Conservation (phyloP, 2,113 vertebrate genomes). For the Megalops atlanticus region DNA sequence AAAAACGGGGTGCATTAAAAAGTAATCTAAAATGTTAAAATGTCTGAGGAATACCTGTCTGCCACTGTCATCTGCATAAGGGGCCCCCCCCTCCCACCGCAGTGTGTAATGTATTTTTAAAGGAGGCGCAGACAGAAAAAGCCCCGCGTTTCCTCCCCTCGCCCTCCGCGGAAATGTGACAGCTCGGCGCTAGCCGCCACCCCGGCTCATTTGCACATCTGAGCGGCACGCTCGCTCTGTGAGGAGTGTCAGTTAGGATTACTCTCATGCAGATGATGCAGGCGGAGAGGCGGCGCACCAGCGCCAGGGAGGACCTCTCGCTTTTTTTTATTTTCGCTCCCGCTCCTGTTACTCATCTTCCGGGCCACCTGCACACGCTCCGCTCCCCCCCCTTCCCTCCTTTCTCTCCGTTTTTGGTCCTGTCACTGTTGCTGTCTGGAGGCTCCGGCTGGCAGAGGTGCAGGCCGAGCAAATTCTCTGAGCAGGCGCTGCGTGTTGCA, state of each 20-base stretch:
- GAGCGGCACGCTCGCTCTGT: constrained; percentile 3
- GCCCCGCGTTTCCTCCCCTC: neutral
- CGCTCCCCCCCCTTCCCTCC: too few species aligned
- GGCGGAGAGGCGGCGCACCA: neutral
- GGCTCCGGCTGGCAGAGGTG: too few species aligned
- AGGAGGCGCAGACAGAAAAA: constrained; percentile 20
- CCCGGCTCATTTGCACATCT: constrained; percentile 34
- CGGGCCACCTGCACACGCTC: neutral
- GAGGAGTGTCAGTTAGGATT: constrained; percentile 31
- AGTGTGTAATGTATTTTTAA: constrained; percentile 37
- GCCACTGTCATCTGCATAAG: neutral
- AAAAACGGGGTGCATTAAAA: neutral
- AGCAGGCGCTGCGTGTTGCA: too few species aligned
- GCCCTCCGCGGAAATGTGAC: constrained; percentile 12
- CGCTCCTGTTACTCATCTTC: neutral
- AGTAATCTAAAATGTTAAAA: neutral
- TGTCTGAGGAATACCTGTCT: neutral
- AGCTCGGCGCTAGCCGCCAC: neutral
- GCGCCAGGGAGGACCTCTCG: neutral
- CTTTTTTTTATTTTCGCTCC: neutral
- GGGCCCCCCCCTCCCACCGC: neutral
- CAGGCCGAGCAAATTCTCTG: too few species aligned
- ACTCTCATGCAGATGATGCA: constrained; percentile 18
- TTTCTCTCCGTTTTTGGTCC: neutral
- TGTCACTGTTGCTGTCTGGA: too few species aligned